Conservation (phyloP, 1,140 invertebrate genomes). For the Drosophila cardini region DNA sequence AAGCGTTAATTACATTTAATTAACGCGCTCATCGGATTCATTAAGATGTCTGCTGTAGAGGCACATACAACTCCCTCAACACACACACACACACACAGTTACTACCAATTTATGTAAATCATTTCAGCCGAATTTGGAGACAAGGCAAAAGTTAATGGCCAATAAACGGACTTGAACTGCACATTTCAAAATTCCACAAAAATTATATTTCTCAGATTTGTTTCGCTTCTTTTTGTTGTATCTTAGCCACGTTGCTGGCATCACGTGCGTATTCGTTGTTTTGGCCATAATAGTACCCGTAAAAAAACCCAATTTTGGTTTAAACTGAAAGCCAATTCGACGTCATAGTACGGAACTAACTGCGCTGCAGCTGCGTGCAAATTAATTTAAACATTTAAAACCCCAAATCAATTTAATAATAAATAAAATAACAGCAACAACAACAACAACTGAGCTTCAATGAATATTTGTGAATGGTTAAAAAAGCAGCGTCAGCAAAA, state of each 20-base stretch:
- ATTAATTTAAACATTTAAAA: constrained; percentile 69
- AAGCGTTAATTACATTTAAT: constrained; percentile 45
- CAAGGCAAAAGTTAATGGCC: constrained; percentile 55
- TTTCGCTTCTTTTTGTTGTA: constrained; percentile 16
- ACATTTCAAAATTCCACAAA: constrained; percentile 48
- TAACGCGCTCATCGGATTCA: constrained; percentile 31
- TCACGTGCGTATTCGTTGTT: constrained; percentile 55
- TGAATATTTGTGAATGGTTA: constrained; percentile 59
- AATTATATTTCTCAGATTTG: constrained; percentile 14
- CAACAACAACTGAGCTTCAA: constrained; percentile 34
- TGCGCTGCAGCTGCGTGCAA: constrained; percentile 57
- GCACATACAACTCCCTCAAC: background rate
- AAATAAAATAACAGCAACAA: constrained; percentile 10
- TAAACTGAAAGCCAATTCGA: constrained; percentile 23
- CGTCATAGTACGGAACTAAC: constrained; percentile 57
- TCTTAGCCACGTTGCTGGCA: constrained; percentile 46
- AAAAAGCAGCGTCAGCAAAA: constrained; percentile 43
- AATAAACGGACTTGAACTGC: constrained; percentile 75
- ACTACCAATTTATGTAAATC: constrained; percentile 54
- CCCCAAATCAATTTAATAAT: constrained; percentile 46
- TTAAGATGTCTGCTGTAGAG: constrained; percentile 41
- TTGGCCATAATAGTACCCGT: background rate
- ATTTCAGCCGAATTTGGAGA: constrained; percentile 28
- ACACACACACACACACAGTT: background rate
- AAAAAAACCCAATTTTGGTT: constrained; percentile 38